Evolutionary conservation across 2,113 vertebrate species (phyloP).

Genomic region (Lathamus discolor): DNA sequence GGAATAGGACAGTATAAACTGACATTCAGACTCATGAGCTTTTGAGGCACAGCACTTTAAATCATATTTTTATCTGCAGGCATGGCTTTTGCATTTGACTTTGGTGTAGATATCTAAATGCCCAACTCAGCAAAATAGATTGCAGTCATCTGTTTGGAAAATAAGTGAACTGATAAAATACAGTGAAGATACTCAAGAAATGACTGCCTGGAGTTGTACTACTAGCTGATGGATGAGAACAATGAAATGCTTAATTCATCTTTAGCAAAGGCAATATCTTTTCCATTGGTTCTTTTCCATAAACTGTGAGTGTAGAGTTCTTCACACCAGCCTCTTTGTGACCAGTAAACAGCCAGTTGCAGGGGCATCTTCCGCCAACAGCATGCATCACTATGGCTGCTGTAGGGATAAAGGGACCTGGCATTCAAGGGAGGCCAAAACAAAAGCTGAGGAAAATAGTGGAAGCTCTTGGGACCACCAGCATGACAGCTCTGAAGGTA

Average conservation of each 20-base stretch:
- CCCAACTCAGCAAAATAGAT: neutral
- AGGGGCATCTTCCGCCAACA: neutral
- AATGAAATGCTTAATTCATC: neutral
- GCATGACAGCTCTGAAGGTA: neutral
- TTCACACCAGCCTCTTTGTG: neutral
- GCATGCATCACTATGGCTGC: neutral
- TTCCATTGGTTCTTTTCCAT: neutral
- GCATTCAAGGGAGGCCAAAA: neutral
- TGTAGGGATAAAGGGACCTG: neutral
- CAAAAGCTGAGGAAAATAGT: neutral
- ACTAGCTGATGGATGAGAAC: neutral
- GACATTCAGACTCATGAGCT: neutral
- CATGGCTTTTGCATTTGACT: neutral
- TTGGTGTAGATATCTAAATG: neutral
- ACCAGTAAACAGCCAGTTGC: neutral
- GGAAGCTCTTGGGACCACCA: too few species aligned
- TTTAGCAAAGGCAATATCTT: neutral
- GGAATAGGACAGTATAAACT: neutral
- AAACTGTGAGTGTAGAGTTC: neutral
- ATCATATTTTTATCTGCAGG: neutral
- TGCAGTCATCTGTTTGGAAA: neutral
- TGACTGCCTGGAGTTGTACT: neutral
- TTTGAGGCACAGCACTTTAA: neutral
- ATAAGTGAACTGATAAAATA: neutral
- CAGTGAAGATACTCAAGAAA: neutral